Conservation (phyloP, 1,140 invertebrate genomes). For the Drosophila repleta region DNA sequence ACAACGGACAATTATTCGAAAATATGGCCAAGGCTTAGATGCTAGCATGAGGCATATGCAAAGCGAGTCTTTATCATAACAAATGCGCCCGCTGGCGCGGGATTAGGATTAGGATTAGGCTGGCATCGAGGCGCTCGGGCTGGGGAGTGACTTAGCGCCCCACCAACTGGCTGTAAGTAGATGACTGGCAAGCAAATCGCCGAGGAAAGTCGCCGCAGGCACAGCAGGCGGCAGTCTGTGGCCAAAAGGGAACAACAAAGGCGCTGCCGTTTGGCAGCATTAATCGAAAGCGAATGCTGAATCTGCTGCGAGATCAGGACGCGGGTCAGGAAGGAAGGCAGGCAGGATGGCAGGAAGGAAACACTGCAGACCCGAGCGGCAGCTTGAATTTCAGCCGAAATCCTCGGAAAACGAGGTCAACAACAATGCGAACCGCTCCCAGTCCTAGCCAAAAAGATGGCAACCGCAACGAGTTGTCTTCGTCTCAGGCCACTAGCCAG, state of each 20-base stretch:
- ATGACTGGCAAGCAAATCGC: conserved; percentile 57
- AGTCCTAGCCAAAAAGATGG: conserved; percentile 13
- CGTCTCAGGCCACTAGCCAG: background rate
- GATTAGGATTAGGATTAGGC: conserved; percentile 33
- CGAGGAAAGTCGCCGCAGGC: conserved; percentile 1
- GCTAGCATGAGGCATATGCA: conserved; percentile 38
- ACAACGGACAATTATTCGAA: conserved; percentile 57
- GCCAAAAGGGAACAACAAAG: conserved; percentile 14
- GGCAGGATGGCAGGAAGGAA: conserved; percentile 53
- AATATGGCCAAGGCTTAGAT: conserved; percentile 53
- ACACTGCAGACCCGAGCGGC: conserved; percentile 38
- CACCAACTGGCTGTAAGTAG: background rate
- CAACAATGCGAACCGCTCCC: conserved; percentile 1
- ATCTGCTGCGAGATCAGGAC: conserved; percentile 35
- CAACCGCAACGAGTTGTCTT: conserved; percentile 27
- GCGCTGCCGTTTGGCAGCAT: conserved; percentile 56
- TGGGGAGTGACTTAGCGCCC: conserved; percentile 25
- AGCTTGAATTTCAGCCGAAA: conserved; percentile 29
- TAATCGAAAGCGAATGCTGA: conserved; percentile 68
- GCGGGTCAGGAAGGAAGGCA: conserved; percentile 39
- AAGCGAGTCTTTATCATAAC: conserved; percentile 63
- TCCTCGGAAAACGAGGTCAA: conserved; percentile 45
- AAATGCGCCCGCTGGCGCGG: conserved; percentile 44
- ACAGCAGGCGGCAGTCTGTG: conserved; percentile 22
- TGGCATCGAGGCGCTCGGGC: too few species aligned